Evolutionary conservation across 2,797 vertebrate species (phyloP).

Genomic region (Huso huso): DNA sequence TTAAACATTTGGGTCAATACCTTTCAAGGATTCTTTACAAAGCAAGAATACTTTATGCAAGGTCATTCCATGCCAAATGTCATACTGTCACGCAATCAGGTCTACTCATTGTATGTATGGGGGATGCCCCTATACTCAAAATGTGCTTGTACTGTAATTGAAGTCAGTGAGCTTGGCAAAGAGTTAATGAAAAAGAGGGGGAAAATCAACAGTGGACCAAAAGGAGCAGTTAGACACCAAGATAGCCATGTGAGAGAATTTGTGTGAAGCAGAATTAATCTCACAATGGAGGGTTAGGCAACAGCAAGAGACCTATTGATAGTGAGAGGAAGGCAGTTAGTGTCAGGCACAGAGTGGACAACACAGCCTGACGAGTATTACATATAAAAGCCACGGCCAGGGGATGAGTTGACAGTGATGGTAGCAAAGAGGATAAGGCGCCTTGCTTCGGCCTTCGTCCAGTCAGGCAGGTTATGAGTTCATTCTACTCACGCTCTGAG

Average conservation of each 20-base stretch:
- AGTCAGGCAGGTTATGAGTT: slow-evolving; percentile 49
- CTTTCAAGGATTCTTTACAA: too few species aligned
- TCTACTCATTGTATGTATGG: too few species aligned
- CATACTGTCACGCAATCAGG: too few species aligned
- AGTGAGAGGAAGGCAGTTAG: slow-evolving; percentile 16
- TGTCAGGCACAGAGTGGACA: slow-evolving; percentile 11
- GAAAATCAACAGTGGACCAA: background rate
- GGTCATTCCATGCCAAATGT: too few species aligned
- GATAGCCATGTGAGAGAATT: background rate
- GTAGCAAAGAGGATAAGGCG: slow-evolving; percentile 14
- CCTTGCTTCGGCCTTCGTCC: slow-evolving; percentile 8
- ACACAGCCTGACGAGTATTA: slow-evolving; percentile 7
- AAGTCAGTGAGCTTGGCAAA: background rate
- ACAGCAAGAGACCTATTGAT: slow-evolving; percentile 8
- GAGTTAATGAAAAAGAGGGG: background rate
- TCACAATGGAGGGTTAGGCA: slow-evolving; percentile 6
- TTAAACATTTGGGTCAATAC: background rate
- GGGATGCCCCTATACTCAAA: too few species aligned
- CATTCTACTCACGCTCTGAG: slow-evolving; percentile 90
- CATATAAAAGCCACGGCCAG: slow-evolving; percentile 7
- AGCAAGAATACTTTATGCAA: too few species aligned
- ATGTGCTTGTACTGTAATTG: too few species aligned
- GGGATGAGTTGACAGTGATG: slow-evolving; percentile 15
- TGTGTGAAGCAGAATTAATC: slow-evolving; percentile 3
- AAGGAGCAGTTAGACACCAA: background rate